phyloP scores from a whole-genome alignment of 2,113 vertebrate genomes.

The Mesitornis unicolor region DNA sequence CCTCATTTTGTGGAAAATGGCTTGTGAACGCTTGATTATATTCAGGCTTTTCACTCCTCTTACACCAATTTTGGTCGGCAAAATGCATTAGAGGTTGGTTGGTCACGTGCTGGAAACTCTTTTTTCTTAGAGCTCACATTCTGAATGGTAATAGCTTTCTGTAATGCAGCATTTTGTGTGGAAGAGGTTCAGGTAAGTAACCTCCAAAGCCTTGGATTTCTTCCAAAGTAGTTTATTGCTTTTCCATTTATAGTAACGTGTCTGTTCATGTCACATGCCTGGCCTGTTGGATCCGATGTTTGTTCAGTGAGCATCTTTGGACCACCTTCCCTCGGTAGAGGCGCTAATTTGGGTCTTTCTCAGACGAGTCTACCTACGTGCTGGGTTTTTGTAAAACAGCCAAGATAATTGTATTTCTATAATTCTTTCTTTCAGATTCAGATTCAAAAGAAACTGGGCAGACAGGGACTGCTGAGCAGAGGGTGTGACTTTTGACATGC shows the following conservation, averaged over 20 bases:
- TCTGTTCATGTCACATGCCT: neutral
- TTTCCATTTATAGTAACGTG: neutral
- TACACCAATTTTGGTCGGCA: neutral
- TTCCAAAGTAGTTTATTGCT: neutral
- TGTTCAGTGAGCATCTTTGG: neutral
- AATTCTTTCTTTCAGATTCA: neutral
- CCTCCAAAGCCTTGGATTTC: neutral
- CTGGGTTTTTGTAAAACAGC: neutral
- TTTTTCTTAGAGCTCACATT: neutral
- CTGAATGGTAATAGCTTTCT: neutral
- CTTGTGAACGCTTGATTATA: neutral
- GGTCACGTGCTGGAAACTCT: neutral
- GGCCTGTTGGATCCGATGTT: neutral
- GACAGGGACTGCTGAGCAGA: neutral
- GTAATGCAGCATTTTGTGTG: neutral
- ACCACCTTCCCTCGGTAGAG: neutral
- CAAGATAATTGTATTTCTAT: neutral
- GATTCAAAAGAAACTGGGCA: neutral
- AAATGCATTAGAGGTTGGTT: neutral
- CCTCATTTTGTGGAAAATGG: accelerated
- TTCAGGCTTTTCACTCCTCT: neutral
- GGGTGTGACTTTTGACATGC: neutral
- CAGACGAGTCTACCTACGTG: neutral
- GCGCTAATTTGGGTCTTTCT: neutral
- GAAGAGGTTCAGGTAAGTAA: neutral